Percentiles rank a stretch among this genome's conserved stretches.
phyloP scores from a whole-genome alignment of 2,113 vertebrate genomes.

The Upupa epops region DNA sequence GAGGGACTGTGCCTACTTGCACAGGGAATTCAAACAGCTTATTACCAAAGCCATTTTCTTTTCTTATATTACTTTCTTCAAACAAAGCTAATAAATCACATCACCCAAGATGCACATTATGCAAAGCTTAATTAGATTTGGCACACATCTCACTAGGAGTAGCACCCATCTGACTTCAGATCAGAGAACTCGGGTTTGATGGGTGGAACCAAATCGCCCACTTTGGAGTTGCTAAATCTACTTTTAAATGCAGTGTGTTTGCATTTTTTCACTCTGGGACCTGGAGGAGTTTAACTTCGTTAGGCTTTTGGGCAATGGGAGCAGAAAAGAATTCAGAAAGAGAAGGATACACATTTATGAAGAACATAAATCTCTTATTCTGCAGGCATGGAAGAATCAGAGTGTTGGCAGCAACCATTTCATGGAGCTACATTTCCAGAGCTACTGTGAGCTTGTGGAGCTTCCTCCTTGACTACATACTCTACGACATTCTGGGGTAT shows the following conservation, averaged over 20 bases:
- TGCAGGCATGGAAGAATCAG: background rate
- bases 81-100: conserved; percentile 73
- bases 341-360: conserved; percentile 10
- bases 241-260: conserved; percentile 60
- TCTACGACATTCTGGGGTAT: background rate
- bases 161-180: conserved; percentile 56
- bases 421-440: background rate
- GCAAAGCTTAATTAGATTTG: conserved; percentile 48
- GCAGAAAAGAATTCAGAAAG: conserved; percentile 33
- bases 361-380: conserved; percentile 25
- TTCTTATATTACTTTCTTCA: conserved; percentile 73
- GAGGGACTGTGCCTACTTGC: conserved; percentile 61
- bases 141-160: conserved; percentile 37
- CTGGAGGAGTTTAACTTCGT: conserved; percentile 43
- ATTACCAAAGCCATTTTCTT: conserved; percentile 67
- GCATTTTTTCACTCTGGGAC: conserved; percentile 72
- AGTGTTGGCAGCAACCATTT: background rate
- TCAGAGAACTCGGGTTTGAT: conserved; percentile 64
- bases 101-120: conserved; percentile 44
- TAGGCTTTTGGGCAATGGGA: conserved; percentile 58
- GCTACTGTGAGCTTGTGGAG: background rate
- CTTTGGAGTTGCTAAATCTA: conserved; percentile 68
- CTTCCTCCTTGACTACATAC: background rate
- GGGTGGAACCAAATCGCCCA: conserved; percentile 60
- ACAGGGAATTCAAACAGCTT: conserved; percentile 63